Evolutionary conservation across 1,140 invertebrate species (phyloP), one percentile per base, ranked within the genome.

Genomic region (Dryas iulia): DNA sequence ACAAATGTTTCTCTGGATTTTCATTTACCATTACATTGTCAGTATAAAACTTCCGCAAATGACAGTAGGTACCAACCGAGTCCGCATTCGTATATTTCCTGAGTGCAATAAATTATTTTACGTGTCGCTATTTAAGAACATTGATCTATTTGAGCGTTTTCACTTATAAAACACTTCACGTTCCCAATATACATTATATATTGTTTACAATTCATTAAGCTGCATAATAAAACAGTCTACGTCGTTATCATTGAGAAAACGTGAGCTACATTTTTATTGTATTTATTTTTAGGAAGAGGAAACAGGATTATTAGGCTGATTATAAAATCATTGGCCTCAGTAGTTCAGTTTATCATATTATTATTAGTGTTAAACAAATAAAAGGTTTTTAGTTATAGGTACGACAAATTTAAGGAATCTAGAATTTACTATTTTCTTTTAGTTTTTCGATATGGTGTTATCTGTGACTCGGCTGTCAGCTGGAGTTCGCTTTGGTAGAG

Each of bases 181-280:
- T 67, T 24, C 52, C 31, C 14, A 35, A 26, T 67, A 56, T 35
- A 52, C 39, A 62, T 52, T 52, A 62, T 52, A 53, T 26, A 30
- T 61, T 61, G 65, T 60, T 54, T 67, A 61, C 57, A 67, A 54
- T 28, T 53, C 58, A 60, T 67, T 61, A 60, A 56, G 30, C 30
- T 31, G 30, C 39, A 25, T 35, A 23, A 53, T 62, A 54, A 66
- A 64, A 24, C 21, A 59, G 58, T 53, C 35, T 59, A 23, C 30
- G 66, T 67, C 30, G 66, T 67, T 67, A 54, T 61, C 66, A 67
- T 67, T 67, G 66, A 61, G 31, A 67, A 53, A 8, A 61, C 59
- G 66, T 67, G 66, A 61, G 59, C 24, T 21, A 52, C 24, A 56
- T 67, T 33, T 67, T 54, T 31, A 59, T 35, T 67, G 24, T 39